Conservation (phyloP, 2,888 invertebrate genomes). For the Perdita meconis region DNA sequence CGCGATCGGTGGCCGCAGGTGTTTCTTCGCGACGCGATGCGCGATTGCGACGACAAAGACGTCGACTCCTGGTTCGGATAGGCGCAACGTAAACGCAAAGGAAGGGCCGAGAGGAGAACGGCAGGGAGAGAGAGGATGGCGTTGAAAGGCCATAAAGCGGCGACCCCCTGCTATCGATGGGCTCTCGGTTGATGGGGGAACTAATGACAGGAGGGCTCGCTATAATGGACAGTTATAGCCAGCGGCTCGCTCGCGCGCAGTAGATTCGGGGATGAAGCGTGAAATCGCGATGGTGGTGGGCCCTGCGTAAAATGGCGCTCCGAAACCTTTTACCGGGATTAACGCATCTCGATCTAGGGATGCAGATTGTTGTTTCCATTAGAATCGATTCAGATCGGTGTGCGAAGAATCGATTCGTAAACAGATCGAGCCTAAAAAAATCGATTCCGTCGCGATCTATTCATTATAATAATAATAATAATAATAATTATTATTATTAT, state of each 20-base stretch:
- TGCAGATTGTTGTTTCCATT: too few relatives aligned
- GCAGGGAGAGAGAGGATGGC: conserved; percentile 32
- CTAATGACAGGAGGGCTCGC: conserved; percentile 72
- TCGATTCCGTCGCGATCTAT: too few relatives aligned
- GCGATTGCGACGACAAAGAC: not conserved
- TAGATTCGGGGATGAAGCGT: conserved; percentile 72
- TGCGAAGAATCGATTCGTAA: too few relatives aligned
- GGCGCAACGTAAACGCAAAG: not conserved
- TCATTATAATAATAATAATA: too few relatives aligned
- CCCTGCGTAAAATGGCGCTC: conserved; percentile 61
- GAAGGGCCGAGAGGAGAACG: not conserved
- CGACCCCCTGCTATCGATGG: conserved; percentile 60
- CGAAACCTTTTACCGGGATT: conserved; percentile 12
- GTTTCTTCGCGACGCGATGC: not conserved
- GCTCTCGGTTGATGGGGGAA: conserved; percentile 67
- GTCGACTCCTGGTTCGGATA: not conserved
- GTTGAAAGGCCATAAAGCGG: conserved; percentile 58
- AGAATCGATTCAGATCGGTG: too few relatives aligned
- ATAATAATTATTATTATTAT: too few relatives aligned
- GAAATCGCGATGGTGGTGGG: conserved; percentile 69
- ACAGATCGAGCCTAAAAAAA: too few relatives aligned
- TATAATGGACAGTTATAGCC: conserved; percentile 74
- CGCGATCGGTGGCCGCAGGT: too few relatives aligned
- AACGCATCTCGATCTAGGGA: too few relatives aligned
- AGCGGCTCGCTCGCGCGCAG: conserved; percentile 61